A percentile compares a stretch with the other conserved stretches of the same genome.
Conservation (phyloP, 2,113 vertebrate genomes). For the Heloderma charlesbogerti region DNA sequence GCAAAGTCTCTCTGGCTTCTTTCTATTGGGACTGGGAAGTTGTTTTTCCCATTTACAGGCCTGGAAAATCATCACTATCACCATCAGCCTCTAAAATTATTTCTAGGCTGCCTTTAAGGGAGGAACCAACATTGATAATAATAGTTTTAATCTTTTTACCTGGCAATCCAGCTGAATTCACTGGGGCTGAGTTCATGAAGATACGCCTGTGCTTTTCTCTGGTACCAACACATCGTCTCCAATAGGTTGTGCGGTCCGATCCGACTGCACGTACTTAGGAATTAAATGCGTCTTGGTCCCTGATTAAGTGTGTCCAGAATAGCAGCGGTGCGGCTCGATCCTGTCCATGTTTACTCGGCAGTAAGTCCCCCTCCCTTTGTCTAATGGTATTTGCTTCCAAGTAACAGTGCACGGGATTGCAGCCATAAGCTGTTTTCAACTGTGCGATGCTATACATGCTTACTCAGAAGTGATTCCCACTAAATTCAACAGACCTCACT, state of each 20-base stretch:
- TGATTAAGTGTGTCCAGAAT: background rate
- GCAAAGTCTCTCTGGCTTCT: background rate
- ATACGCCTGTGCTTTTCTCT: no score
- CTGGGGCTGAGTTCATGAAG: no score
- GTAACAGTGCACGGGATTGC: background rate
- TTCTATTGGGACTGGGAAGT: background rate
- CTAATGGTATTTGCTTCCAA: no score
- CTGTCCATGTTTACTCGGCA: background rate
- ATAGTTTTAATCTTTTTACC: no score
- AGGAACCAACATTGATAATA: no score
- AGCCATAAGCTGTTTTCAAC: background rate
- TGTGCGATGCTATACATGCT: accelerated
- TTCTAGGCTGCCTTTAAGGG: no score
- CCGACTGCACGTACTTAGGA: background rate
- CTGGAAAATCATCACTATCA: no score
- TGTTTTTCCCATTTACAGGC: no score
- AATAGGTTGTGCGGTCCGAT: background rate
- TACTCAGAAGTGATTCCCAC: background rate
- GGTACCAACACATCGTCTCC: background rate
- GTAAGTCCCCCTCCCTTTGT: background rate
- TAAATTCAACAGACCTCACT: background rate
- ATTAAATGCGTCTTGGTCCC: background rate
- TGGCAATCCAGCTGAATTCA: no score
- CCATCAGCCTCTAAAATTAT: no score
- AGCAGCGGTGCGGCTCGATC: background rate